Evolutionary conservation across 2,113 vertebrate genomes (phyloP), one percentile per base, ranked within the genome.

Genomic region (Naja naja): DNA sequence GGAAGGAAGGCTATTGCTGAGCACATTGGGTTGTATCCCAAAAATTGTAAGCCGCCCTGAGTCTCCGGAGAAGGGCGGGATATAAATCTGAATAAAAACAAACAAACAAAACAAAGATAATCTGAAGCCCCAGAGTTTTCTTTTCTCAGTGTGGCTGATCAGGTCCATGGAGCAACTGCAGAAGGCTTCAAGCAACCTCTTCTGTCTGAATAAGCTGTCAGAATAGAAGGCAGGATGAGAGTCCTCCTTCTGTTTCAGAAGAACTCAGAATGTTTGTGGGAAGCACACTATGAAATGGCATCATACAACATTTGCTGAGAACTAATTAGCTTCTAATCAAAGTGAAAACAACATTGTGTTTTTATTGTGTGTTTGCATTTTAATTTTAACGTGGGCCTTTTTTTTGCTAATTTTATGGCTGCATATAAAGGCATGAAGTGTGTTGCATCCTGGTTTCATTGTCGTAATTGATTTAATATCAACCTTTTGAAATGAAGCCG

Each of bases 401-500:
- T 89, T 92, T 95, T 87, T 27, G 47, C 90, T 94, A 90, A 95
- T 88, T 92, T 92, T 91, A 94, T 1, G 85, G 23, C 91, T 45
- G 54, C 0, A 87, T 88, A 94, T 56, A 95, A 96, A 94, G 88
- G 81, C 60, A 12, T 95, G 94, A 92, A 94, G 22, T 12, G 18
- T 5, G 90, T 64, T 95, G 89, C 93, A 94, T 95, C 94, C 94
- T 91, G 53, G 92, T 4, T 93, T 95, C 12, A 0, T 92, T 94
- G 88, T 93, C 93, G 88, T 94, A 95, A 95, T 96, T 94, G 93
- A 92, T 96, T 96, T 95, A 94, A 94, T 95, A 94, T 88, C 93
- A 93, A 95, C 94, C 95, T 97, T 95, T 96, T 95, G 94, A 96
- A 96, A 97, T 95, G 94, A 95, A 97, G 95, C 94, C 91, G 94